phyloP scores from a whole-genome alignment of 1,140 invertebrate genomes.

The Tyrophagus putrescentiae region DNA sequence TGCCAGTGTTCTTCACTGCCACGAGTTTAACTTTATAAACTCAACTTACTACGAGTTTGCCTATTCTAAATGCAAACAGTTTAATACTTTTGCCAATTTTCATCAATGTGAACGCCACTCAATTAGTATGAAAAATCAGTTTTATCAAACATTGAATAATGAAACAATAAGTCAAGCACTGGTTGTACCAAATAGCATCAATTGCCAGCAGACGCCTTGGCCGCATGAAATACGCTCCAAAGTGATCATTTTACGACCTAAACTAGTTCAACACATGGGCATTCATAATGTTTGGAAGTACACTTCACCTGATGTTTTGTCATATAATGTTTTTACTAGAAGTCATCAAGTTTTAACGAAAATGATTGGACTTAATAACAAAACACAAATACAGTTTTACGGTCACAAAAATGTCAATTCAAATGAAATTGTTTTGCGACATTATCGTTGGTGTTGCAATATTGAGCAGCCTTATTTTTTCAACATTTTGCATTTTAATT shows the following conservation, averaged over 20 bases:
- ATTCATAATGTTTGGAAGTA: conserved; percentile 17
- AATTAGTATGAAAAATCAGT: not conserved
- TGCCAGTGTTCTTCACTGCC: conserved; percentile 3
- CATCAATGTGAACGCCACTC: not conserved
- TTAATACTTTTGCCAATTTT: not conserved
- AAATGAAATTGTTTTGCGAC: not conserved
- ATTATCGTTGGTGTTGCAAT: conserved; percentile 15
- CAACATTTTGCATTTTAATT: conserved; percentile 13
- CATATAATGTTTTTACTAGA: not conserved
- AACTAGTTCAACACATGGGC: not conserved
- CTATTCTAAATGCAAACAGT: not conserved
- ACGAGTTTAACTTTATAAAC: conserved; percentile 13
- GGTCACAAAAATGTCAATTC: not conserved
- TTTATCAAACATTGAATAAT: not conserved
- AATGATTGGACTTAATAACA: not conserved
- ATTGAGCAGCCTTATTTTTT: conserved; percentile 6
- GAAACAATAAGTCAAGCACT: not conserved
- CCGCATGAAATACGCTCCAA: conserved; percentile 15
- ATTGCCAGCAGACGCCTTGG: conserved; percentile 3
- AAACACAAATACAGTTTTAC: not conserved
- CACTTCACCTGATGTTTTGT: not conserved
- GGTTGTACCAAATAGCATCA: not conserved
- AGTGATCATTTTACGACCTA: conserved; percentile 5
- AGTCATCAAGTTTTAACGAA: not conserved
- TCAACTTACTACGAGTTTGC: conserved; percentile 9